Percentiles rank a stretch among this genome's conserved stretches.
These are phyloP conservation scores for Microtus richardsoni DNA, from an alignment of 2,113 vertebrate species.

Conservation along the genomic window DNA sequence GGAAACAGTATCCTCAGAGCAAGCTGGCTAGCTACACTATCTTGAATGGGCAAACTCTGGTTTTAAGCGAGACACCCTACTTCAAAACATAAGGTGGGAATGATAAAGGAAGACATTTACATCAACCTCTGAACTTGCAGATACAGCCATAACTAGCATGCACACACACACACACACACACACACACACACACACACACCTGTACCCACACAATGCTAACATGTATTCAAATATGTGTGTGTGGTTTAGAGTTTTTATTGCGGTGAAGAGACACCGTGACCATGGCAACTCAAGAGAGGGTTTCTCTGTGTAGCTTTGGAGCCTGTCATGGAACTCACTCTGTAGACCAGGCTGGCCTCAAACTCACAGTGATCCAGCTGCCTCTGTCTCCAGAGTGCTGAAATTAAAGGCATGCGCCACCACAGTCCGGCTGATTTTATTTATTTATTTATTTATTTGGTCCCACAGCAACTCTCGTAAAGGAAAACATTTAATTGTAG, in stretches of 20 bases:
- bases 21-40: neutral
- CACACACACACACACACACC: neutral
- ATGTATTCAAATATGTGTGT: neutral
- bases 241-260: neutral
- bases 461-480: too few relatives aligned
- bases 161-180: neutral
- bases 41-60: neutral
- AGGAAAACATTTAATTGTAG: too few relatives aligned
- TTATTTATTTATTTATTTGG: too few relatives aligned
- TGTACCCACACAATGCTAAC: neutral
- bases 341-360: too few relatives aligned
- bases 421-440: too few relatives aligned
- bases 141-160: neutral
- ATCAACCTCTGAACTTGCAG: neutral
- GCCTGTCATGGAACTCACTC: too few relatives aligned
- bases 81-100: neutral
- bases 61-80: neutral
- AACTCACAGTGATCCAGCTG: too few relatives aligned
- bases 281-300: neutral
- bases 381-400: too few relatives aligned
- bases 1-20: neutral
- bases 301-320: too few relatives aligned
- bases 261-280: neutral
- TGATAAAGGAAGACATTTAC: neutral
- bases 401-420: too few relatives aligned